These are phyloP conservation scores for Temnothorax nylanderi DNA, from an alignment of 1,140 invertebrate species.

Conservation along the genomic window DNA sequence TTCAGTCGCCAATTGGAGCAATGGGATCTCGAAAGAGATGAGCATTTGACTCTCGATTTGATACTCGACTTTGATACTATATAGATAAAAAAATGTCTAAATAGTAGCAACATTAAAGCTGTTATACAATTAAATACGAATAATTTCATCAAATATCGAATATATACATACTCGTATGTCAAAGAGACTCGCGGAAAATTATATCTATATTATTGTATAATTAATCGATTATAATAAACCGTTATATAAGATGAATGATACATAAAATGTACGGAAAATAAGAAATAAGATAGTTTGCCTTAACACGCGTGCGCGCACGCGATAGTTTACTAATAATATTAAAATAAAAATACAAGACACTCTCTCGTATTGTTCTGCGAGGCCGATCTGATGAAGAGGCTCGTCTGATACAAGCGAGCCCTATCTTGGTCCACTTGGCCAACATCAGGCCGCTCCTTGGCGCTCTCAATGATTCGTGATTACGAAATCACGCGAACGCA, in stretches of 20 bases:
- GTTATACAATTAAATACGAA: not conserved
- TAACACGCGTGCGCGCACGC: not conserved
- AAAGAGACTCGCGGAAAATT: not conserved
- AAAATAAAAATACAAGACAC: not conserved
- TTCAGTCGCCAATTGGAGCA: slow-evolving; percentile 17
- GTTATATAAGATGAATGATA: no score
- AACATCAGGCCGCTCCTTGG: no score
- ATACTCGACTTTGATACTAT: not conserved
- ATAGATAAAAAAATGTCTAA: no score
- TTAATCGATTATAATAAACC: not conserved
- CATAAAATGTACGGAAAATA: not conserved
- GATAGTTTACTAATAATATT: not conserved
- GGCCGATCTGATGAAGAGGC: no score
- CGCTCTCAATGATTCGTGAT: not conserved
- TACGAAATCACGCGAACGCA: not conserved
- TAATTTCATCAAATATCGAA: not conserved
- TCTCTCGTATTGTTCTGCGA: no score
- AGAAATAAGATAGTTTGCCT: not conserved
- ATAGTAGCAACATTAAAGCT: not conserved
- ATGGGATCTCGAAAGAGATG: not conserved
- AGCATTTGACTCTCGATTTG: not conserved
- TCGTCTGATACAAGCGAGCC: not conserved
- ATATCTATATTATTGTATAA: not conserved
- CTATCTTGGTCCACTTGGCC: not conserved
- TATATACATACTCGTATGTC: no score